phyloP scores from a whole-genome alignment of 2,113 vertebrate species.

The Eretmodus cyanostictus region DNA sequence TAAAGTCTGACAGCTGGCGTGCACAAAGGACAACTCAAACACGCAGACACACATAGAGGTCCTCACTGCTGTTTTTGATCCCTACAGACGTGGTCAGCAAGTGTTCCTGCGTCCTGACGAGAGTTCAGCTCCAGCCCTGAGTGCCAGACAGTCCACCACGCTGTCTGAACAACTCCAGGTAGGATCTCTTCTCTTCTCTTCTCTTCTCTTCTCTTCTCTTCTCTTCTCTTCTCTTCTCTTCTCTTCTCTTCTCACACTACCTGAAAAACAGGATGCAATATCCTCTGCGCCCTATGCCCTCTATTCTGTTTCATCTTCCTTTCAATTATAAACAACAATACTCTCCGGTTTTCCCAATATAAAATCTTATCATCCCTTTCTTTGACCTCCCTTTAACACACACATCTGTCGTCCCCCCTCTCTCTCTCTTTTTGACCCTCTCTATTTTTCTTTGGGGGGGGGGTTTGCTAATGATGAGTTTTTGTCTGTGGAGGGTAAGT shows the following conservation, averaged over 20 bases:
- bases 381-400: background rate
- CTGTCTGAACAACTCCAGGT: conserved; percentile 65
- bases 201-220: background rate
- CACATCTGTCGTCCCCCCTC: background rate
- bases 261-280: conserved; percentile 24
- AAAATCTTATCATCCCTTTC: background rate
- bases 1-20: conserved; percentile 15
- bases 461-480: background rate
- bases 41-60: background rate
- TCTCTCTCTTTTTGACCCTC: background rate
- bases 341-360: background rate
- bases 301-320: background rate
- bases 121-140: conserved; percentile 52
- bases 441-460: background rate
- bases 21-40: background rate
- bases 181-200: background rate
- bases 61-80: conserved; percentile 29
- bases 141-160: conserved; percentile 41
- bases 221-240: background rate
- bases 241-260: background rate
- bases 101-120: conserved; percentile 68
- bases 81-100: conserved; percentile 68
- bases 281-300: background rate
- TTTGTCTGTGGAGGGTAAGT: conserved; percentile 33
- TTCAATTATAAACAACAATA: background rate